phyloP scores from a whole-genome alignment of 2,888 invertebrate species.

The Rhorus exstirpatorius region DNA sequence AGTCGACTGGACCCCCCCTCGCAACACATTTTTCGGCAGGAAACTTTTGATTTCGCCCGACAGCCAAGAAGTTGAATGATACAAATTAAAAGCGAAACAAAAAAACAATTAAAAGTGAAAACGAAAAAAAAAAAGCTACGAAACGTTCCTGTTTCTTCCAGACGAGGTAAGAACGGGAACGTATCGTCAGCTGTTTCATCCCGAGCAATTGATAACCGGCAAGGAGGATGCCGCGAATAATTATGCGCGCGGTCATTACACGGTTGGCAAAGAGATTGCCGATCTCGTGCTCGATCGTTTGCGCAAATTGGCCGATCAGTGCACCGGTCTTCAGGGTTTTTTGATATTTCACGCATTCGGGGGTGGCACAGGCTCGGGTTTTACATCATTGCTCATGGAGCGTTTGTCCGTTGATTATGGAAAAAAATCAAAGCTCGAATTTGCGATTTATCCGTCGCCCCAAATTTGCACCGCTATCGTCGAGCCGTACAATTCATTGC shows the following conservation, averaged over 20 bases:
- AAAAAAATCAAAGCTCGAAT: no score
- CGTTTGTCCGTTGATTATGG: slow-evolving; percentile 88
- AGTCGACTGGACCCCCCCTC: no score
- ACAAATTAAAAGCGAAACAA: background rate
- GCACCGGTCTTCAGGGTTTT: slow-evolving; percentile 94
- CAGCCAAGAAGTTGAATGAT: no score
- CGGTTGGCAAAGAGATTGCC: slow-evolving; percentile 95
- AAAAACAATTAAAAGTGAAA: no score
- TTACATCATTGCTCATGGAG: slow-evolving; percentile 95
- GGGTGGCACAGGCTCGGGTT: slow-evolving; percentile 95
- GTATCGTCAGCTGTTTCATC: slow-evolving; percentile 94
- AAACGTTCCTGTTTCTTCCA: slow-evolving; percentile 76
- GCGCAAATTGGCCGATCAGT: slow-evolving; percentile 94
- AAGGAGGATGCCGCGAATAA: slow-evolving; percentile 97
- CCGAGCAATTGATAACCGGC: slow-evolving; percentile 95
- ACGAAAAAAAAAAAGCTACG: background rate
- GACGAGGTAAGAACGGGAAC: slow-evolving; percentile 94
- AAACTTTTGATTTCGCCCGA: no score
- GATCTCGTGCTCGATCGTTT: slow-evolving; percentile 93
- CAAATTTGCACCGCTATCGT: slow-evolving; percentile 86
- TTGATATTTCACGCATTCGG: slow-evolving; percentile 96
- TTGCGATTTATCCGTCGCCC: slow-evolving; percentile 90
- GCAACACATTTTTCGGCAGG: no score
- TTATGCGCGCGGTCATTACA: no score
- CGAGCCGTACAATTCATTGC: slow-evolving; percentile 90